Evolutionary conservation across 2,113 vertebrate genomes (phyloP), one percentile per base, ranked within the genome.

Genomic region (Erinaceus europaeus): DNA sequence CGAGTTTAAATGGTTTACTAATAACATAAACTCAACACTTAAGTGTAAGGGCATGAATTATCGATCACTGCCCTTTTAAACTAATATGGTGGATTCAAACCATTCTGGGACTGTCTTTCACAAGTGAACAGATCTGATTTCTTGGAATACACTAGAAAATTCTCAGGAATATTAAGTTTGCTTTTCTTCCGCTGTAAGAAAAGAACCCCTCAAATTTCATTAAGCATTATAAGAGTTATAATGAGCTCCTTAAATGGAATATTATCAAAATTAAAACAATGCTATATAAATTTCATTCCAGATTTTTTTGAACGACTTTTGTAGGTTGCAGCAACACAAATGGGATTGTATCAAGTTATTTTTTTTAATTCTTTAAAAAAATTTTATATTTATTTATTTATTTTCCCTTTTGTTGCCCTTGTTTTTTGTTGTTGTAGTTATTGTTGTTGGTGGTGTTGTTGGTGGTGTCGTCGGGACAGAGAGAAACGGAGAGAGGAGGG

Each of bases 1-100:
- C 93, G 65, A 62, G 79, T 95, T 94, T 93, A 96, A 94, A 92
- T 89, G 71, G 65, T 83, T 94, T 95, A 91, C 80, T 89, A 53
- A 74, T 92, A 93, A 79, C 44, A 79, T 71, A 59, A 89, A 75
- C 62, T 57, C 27, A 89, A 71, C 38, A 36, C 69, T 92, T 82
- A 72, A 91, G 80, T 91, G 77, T 87, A 88, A 85, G 71, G n/a
- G 34, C 34, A 67, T 81, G 36, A 74, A 77, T 87, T 78, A 64
- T 86, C n/a, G n/a, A n/a, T n/a, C 67, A 34, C 55, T 89, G 25
- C 25, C 65, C 29, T 48, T 2, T 55, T 74, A 94, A 90, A 82
- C 25, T 77, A 8, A 82, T 72, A 23, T 52, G 32, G 25, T 38
- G 78, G 29, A 82, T n/a, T 84, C 32, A 75, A 92, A 73, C 38